Percentiles rank a stretch among this genome's conserved stretches.
phyloP scores from a whole-genome alignment of 2,113 vertebrate genomes.

The Embiotoca jacksoni region DNA sequence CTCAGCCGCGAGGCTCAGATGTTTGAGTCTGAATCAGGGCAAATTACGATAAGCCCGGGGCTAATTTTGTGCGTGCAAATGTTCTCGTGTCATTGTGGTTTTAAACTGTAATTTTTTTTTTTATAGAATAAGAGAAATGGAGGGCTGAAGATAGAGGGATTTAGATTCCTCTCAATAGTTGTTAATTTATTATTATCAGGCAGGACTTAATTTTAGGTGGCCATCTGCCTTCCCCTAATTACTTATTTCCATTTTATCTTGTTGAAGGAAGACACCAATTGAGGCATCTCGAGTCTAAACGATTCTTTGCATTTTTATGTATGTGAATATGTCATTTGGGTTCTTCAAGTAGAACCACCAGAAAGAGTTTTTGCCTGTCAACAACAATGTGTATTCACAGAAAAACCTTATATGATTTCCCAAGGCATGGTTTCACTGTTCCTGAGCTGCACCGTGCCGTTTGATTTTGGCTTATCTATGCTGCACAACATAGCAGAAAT shows the following conservation, averaged over 20 bases:
- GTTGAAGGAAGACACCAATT: constrained; percentile 49
- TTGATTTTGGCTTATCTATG: constrained; percentile 70
- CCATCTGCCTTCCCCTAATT: constrained; percentile 64
- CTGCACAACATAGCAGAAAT: constrained; percentile 67
- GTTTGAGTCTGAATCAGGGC: constrained; percentile 51
- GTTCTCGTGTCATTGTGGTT: constrained; percentile 32
- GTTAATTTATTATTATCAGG: constrained; percentile 60
- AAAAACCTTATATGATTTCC: constrained; percentile 62
- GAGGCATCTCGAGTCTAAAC: constrained; percentile 54
- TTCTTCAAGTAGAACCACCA: constrained; percentile 29
- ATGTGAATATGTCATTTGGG: neutral
- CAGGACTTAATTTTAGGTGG: constrained; percentile 60
- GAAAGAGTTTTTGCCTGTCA: constrained; percentile 37
- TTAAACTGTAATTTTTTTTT: constrained; percentile 55
- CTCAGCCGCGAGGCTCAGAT: constrained; percentile 40
- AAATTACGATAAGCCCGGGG: constrained; percentile 57
- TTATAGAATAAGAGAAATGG: constrained; percentile 43
- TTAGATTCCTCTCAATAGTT: constrained; percentile 61
- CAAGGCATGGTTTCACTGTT: constrained; percentile 48
- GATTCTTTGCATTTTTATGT: constrained; percentile 23
- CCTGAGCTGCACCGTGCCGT: constrained; percentile 40
- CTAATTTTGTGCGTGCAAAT: constrained; percentile 54
- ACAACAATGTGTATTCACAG: constrained; percentile 5
- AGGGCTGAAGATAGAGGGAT: constrained; percentile 46
- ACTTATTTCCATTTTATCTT: constrained; percentile 52